Percentiles rank a stretch among this genome's conserved stretches.
Conservation (phyloP, 2,888 invertebrate species). For the Coenonympha arcania region DNA sequence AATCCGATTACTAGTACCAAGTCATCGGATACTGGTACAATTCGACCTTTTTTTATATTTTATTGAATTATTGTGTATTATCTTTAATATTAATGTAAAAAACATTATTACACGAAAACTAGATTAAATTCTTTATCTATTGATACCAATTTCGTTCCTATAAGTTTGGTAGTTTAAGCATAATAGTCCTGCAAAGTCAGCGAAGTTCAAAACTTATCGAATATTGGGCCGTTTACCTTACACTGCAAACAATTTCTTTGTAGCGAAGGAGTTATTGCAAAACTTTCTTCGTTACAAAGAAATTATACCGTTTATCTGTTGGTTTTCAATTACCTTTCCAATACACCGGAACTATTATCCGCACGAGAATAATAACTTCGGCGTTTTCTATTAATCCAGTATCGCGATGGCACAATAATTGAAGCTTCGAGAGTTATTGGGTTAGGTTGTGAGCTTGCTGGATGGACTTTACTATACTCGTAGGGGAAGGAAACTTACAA, state of each 20-base stretch:
- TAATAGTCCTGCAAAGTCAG: too few species aligned
- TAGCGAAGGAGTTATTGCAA: background rate
- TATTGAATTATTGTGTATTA: too few species aligned
- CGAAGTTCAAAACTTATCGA: too few species aligned
- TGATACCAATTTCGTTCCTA: too few species aligned
- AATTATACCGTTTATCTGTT: constrained; percentile 17
- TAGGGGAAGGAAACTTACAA: background rate
- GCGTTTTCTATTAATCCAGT: constrained; percentile 19
- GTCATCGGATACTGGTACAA: too few species aligned
- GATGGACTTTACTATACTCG: background rate
- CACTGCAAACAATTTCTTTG: background rate
- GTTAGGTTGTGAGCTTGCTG: background rate
- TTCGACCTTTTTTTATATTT: too few species aligned
- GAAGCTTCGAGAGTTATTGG: constrained; percentile 1
- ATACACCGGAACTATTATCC: constrained; percentile 21
- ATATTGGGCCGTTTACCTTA: too few species aligned
- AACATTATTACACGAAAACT: too few species aligned
- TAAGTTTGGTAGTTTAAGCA: too few species aligned
- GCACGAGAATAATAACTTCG: constrained; percentile 17
- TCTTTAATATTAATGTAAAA: too few species aligned
- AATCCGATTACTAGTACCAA: too few species aligned
- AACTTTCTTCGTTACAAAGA: constrained; percentile 3
- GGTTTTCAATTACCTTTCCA: constrained; percentile 20
- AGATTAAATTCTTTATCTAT: too few species aligned
- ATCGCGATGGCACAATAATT: constrained; percentile 20